Evolutionary conservation across 1,140 invertebrate genomes (phyloP), one percentile per base, ranked within the genome.

Genomic region (Pseudomyrmex gracilis): DNA sequence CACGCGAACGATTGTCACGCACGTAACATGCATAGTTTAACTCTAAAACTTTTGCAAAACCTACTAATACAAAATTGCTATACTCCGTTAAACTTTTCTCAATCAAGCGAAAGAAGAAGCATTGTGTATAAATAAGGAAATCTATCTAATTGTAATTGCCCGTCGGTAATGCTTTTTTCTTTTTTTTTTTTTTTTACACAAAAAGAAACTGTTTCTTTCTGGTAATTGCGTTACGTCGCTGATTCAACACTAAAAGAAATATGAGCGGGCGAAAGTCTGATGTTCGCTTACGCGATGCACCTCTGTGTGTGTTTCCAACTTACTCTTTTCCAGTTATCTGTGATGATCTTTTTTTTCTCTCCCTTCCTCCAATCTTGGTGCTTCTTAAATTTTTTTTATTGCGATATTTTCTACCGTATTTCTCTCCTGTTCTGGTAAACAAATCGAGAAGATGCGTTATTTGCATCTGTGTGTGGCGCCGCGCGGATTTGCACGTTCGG

Each of bases 341-440:
- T 47, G 15, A 17, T 58, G 7, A 10, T 20, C n/a, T 24, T 70
- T 70, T 34, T 49, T 78, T 78, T 70, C 34, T 34, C 4, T 57
- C 51, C 20, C 12, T 66, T 24, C 1, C 0, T 57, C 12, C 4
- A 34, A 5, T 34, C 5, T 34, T 5, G 0, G 7, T 7, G 12
- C 2, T 49, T 70, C 22, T 70, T n/a, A 43, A 47, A 78, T 78
- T 70, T 78, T 7, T 17, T 34, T 17, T 20, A 47, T 77, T 58
- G 58, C 15, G 4, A 17, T 24, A 45, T 2, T 45, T 47, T 49
- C 13, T 47, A 57, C 67, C 17, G 2, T 1, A 5, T 77, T 45
- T 66, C 17, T 77, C 22, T 66, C 17, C 15, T 1, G 8, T 9
- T 3, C 15, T 13, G n/a, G 12, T 34, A 0, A 20, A 10, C 43